These are phyloP conservation scores for Eilema sororculum DNA, from an alignment of 2,888 invertebrate species.

Conservation along the genomic window DNA sequence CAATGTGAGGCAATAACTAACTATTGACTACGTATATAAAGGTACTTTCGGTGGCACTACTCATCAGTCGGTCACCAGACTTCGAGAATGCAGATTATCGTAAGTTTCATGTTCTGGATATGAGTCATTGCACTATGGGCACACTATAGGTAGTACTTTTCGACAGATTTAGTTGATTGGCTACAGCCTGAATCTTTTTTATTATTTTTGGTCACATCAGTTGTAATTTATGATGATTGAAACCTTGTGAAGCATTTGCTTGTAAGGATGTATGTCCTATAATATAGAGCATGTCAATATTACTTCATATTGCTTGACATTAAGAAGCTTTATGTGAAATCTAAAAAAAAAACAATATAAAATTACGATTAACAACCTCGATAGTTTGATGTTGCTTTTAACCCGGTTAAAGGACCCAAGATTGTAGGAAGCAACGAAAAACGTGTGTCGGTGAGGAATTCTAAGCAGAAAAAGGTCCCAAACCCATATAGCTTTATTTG, in stretches of 20 bases:
- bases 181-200: no score
- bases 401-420: neutral
- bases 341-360: neutral
- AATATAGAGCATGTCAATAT: no score
- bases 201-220: no score
- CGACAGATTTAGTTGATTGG: neutral
- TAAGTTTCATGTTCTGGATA: conserved; percentile 54
- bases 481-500: neutral
- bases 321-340: neutral
- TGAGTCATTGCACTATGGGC: neutral
- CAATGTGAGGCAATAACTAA: conserved; percentile 66
- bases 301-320: neutral
- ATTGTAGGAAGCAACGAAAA: neutral
- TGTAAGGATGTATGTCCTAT: no score
- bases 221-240: no score
- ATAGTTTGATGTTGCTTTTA: no score
- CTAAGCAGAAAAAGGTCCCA: neutral
- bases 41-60: conserved; percentile 46
- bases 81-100: conserved; percentile 69
- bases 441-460: neutral
- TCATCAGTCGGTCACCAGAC: conserved; percentile 69
- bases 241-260: no score
- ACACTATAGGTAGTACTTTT: neutral
- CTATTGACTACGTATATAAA: conserved; percentile 66
- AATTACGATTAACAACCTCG: neutral